Evolutionary conservation across 2,797 vertebrate species (phyloP), one percentile per base, ranked within the genome.

Genomic region (Spondyliosoma cantharus): DNA sequence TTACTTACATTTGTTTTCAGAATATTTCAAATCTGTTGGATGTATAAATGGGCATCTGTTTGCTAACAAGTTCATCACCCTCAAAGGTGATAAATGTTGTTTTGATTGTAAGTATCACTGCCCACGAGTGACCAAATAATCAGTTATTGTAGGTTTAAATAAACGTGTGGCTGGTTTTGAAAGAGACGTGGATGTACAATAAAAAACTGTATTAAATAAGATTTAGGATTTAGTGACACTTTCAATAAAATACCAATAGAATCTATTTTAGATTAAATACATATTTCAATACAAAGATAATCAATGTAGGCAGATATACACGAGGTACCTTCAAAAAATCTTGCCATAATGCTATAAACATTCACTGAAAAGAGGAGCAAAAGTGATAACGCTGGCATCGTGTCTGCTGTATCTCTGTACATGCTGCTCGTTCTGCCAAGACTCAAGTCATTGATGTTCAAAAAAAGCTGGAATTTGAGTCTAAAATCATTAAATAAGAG

Each of bases 401-500:
- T 22, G 48, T 49, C 29, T 32, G 20, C 17, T 56, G 29, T 3
- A 56, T 54, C 54, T 48, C 24, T 29, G 19, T 49, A 49, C 2
- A 32, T 1, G 54, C 48, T 24, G 48, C 61, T 43, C 2, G 1
- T 52, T 56, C 43, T 66, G 27, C 66, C 74, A 62, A 43, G 16
- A 56, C 2, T 37, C 16, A 48, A 24, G n/a, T 59, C 32, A 57
- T 0, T 48, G 58, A 52, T 64, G 48, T 58, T 58, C 27, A 63
- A 58, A 19, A 56, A 53, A 64, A 73, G 20, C 5, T 57, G 32
- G 25, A 52, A 29, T 9, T 14, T n/a, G 14, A 58, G 7, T 29
- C 25, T 54, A 3, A 63, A 70, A 14, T 27, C 53, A 59, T 49
- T 13, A 53, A 52, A 61, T 25, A 68, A 71, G 9, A 37, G 37